Evolutionary conservation across 1,140 invertebrate species (phyloP).

Genomic region (Orchestia grillus): DNA sequence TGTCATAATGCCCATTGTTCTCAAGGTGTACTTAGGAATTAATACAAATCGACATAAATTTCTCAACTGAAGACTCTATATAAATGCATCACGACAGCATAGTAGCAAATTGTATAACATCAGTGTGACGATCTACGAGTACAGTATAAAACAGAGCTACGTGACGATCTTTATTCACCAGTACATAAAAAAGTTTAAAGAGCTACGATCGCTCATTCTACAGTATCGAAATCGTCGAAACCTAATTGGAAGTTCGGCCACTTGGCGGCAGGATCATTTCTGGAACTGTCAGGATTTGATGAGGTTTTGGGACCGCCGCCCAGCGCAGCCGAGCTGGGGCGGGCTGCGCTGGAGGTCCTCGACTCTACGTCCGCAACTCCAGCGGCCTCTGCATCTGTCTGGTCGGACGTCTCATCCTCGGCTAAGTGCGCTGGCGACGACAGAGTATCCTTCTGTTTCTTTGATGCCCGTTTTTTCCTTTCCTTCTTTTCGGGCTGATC

Average conservation of each 20-base stretch:
- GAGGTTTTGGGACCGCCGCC: not conserved
- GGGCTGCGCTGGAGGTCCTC: not conserved
- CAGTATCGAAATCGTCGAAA: not conserved
- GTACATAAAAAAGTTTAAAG: not conserved
- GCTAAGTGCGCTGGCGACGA: not conserved
- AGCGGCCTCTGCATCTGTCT: not conserved
- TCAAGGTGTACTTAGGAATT: not conserved
- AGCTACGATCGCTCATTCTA: not conserved
- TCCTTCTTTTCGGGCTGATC: not conserved
- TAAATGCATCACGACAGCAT: not conserved
- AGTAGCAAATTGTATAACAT: not conserved
- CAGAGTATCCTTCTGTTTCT: not conserved
- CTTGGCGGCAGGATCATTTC: not conserved
- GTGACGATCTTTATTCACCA: not conserved
- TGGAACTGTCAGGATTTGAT: not conserved
- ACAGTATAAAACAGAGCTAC: not conserved
- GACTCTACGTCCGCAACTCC: not conserved
- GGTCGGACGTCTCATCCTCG: not conserved
- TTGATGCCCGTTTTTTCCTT: not conserved
- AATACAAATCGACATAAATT: not conserved
- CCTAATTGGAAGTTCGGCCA: not conserved
- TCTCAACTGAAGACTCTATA: not conserved
- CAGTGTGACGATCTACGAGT: not conserved
- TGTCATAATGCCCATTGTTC: not conserved
- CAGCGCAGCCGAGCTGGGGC: not conserved